phyloP scores from a whole-genome alignment of 2,888 invertebrate species.

The Listrodromus nycthemerus region DNA sequence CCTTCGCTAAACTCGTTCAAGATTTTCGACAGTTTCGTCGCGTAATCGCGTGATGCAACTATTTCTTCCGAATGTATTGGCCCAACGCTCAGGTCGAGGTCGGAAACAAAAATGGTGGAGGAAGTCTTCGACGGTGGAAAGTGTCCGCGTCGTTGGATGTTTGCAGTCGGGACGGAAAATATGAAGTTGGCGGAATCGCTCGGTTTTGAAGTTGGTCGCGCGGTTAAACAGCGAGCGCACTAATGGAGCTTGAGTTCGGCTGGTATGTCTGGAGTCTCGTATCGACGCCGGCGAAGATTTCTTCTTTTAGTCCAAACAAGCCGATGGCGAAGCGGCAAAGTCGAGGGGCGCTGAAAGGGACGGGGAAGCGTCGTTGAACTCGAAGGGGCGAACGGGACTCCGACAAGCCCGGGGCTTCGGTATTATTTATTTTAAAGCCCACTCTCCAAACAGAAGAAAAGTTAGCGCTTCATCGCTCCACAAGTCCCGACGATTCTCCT shows the following conservation, averaged over 20 bases:
- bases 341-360: constrained; percentile 1
- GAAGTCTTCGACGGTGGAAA: not conserved
- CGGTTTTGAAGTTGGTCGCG: constrained; percentile 4
- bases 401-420: constrained; percentile 49
- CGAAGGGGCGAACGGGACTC: constrained; percentile 42
- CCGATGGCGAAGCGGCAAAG: constrained; percentile 21
- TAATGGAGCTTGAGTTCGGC: constrained; percentile 14
- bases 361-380: constrained; percentile 39
- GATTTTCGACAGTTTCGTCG: not conserved
- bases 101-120: too few relatives aligned
- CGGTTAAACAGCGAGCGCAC: not conserved
- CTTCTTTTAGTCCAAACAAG: constrained; percentile 63
- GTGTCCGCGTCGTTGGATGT: not conserved
- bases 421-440: constrained; percentile 69
- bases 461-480: constrained; percentile 54
- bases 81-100: too few relatives aligned
- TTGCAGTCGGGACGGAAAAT: not conserved
- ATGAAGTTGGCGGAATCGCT: not conserved
- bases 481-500: constrained; percentile 37
- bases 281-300: constrained; percentile 50
- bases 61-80: not conserved
- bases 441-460: constrained; percentile 53
- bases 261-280: not conserved
- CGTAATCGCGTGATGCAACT: not conserved
- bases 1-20: not conserved